Percentiles rank a stretch among this genome's conserved stretches.
These are phyloP conservation scores for Amblyteles armatorius DNA, from an alignment of 2,888 invertebrate species.

Conservation along the genomic window DNA sequence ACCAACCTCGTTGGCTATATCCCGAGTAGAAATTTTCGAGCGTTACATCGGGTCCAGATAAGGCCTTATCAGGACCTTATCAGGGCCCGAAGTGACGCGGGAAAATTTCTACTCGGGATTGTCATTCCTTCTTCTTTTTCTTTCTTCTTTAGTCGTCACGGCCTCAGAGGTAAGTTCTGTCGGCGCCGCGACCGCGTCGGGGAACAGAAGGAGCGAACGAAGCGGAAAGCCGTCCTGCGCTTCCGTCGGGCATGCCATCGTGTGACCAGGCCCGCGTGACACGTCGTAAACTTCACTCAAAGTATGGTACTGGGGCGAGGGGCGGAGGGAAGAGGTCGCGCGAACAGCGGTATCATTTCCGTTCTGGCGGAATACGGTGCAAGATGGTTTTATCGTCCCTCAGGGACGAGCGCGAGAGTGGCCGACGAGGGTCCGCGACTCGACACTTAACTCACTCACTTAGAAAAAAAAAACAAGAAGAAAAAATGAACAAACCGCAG, in stretches of 20 bases:
- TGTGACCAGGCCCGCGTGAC: constrained; percentile 70
- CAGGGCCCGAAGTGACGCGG: no score
- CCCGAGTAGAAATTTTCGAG: no score
- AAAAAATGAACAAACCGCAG: neutral
- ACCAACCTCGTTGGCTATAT: neutral
- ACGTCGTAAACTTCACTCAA: constrained; percentile 72
- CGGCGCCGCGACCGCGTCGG: neutral
- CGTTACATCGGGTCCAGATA: no score
- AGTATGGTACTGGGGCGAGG: constrained; percentile 36
- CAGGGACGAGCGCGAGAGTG: constrained; percentile 14
- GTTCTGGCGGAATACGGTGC: neutral
- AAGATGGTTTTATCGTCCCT: constrained; percentile 64
- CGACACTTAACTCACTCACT: constrained; percentile 13
- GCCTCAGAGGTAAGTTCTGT: neutral
- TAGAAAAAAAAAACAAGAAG: neutral
- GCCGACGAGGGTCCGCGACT: constrained; percentile 1
- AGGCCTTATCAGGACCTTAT: no score
- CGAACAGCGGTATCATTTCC: constrained; percentile 47
- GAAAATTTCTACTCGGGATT: no score
- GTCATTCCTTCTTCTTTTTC: neutral
- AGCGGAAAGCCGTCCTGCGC: constrained; percentile 58
- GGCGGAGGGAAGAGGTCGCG: constrained; percentile 44
- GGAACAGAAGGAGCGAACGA: constrained; percentile 51
- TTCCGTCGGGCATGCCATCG: constrained; percentile 47
- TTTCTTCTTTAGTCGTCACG: constrained; percentile 14